Evolutionary conservation across 2,797 vertebrate genomes (phyloP).

Genomic region (Agapornis canus): DNA sequence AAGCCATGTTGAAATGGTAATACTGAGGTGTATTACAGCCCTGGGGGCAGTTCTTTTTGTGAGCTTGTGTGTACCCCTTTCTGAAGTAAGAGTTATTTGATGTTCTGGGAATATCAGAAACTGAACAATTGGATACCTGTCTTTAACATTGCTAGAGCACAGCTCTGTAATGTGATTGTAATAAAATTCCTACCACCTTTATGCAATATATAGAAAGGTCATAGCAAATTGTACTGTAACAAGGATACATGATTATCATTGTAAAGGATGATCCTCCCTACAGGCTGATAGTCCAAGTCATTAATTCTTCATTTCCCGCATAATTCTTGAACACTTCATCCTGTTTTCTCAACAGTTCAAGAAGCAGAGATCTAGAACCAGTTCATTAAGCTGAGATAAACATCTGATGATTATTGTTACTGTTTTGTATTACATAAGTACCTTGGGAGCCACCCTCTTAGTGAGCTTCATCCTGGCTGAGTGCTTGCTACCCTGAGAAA

Average conservation of each 20-base stretch:
- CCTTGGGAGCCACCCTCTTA: neutral
- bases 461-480: slow-evolving; percentile 18
- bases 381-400: slow-evolving; percentile 17
- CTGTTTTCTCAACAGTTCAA: neutral
- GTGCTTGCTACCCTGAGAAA: slow-evolving; percentile 19
- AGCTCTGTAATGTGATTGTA: neutral
- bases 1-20: neutral
- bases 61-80: neutral
- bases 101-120: neutral
- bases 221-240: neutral
- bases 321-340: neutral
- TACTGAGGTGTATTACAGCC: neutral
- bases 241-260: neutral
- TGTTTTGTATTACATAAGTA: neutral
- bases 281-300: neutral
- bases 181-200: neutral
- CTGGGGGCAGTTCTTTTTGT: neutral
- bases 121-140: neutral
- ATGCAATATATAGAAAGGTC: neutral
- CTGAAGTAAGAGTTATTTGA: neutral
- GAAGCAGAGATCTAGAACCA: slow-evolving; percentile 4
- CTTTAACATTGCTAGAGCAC: neutral
- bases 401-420: neutral
- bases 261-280: neutral
- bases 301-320: neutral